phyloP scores from a whole-genome alignment of 2,113 vertebrate genomes.

The Oreotrochilus melanogaster region DNA sequence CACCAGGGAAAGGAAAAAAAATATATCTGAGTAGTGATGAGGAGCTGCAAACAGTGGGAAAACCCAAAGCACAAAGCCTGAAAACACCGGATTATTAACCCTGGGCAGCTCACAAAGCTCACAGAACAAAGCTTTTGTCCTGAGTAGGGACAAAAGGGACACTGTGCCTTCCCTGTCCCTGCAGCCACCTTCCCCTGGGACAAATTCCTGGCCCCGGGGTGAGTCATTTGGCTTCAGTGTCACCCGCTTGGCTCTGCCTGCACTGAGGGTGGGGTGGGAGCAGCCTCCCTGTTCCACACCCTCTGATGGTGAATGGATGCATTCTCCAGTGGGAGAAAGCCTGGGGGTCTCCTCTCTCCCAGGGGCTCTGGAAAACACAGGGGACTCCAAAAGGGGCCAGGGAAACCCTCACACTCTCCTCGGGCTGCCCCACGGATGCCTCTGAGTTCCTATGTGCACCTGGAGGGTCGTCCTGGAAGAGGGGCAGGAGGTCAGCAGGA shows the following conservation, averaged over 20 bases:
- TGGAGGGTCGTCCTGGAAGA: accelerated
- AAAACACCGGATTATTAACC: not conserved
- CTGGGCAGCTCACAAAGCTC: not conserved
- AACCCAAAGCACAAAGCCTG: not conserved
- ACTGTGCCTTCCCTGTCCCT: not conserved
- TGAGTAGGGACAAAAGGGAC: not conserved
- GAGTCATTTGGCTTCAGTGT: accelerated
- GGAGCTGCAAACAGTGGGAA: not conserved
- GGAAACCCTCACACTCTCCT: accelerated
- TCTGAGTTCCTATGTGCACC: not conserved
- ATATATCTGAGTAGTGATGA: accelerated
- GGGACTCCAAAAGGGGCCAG: not conserved
- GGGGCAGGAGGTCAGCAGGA: not conserved
- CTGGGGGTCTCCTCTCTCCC: not conserved
- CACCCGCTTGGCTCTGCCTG: not conserved
- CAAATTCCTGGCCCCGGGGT: accelerated
- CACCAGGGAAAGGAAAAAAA: not conserved
- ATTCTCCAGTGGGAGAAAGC: not conserved
- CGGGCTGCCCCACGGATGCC: accelerated
- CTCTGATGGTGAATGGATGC: accelerated
- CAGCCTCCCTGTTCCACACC: too few relatives aligned
- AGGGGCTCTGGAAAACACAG: not conserved
- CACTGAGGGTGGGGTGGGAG: not conserved
- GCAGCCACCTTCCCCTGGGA: not conserved
- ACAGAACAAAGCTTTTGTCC: too few relatives aligned